A percentile compares a stretch with the other conserved stretches of the same genome.
These are phyloP conservation scores for Rhamnusium bicolor DNA, from an alignment of 2,888 invertebrate genomes.

Conservation along the genomic window DNA sequence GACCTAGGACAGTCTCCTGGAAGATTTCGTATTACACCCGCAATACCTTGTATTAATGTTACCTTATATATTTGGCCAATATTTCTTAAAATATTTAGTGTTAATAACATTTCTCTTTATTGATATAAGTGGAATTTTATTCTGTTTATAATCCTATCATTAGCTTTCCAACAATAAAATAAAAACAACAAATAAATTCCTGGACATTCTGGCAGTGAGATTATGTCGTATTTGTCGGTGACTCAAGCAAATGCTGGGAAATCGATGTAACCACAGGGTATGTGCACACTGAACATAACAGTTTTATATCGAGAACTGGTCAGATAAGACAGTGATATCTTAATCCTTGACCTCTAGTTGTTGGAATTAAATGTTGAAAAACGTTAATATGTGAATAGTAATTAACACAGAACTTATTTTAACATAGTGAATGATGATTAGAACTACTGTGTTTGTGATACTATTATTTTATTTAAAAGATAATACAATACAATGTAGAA, in stretches of 20 bases:
- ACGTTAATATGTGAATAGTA: neutral
- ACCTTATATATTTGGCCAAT: too few species aligned
- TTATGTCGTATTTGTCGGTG: neutral
- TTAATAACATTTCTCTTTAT: too few species aligned
- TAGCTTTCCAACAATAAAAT: too few species aligned
- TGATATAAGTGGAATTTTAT: too few species aligned
- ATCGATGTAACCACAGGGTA: neutral
- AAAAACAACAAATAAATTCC: too few species aligned
- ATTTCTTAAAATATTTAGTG: too few species aligned
- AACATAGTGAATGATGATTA: neutral
- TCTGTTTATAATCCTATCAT: too few species aligned
- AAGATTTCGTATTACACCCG: too few species aligned
- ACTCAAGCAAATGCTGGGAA: neutral
- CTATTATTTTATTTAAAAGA: neutral
- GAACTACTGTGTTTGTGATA: constrained; percentile 22
- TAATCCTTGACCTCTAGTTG: neutral
- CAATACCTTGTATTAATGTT: too few species aligned
- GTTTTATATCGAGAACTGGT: neutral
- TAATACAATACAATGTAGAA: constrained; percentile 9
- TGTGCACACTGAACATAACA: neutral
- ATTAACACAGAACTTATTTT: neutral
- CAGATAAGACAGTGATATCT: neutral
- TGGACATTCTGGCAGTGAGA: too few species aligned
- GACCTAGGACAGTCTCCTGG: too few species aligned
- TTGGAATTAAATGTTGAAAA: neutral